Percentiles rank a stretch among this genome's conserved stretches.
Conservation (phyloP, 1,140 invertebrate genomes). For the Idris sp. region DNA sequence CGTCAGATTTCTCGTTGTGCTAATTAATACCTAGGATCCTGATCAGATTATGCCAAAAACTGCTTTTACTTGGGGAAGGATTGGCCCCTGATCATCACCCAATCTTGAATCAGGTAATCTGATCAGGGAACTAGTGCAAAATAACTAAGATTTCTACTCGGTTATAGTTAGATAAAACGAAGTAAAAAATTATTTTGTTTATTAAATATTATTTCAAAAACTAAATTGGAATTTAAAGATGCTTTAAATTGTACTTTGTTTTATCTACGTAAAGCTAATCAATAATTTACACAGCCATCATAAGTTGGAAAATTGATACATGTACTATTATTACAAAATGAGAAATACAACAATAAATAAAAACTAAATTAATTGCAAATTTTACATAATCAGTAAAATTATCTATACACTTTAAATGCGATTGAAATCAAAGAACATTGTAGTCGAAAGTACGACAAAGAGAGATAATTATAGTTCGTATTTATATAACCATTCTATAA, state of each 20-base stretch:
- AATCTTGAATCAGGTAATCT: conserved; percentile 6
- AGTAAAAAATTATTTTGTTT: no score
- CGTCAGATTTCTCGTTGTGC: conserved; percentile 39
- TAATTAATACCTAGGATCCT: conserved; percentile 35
- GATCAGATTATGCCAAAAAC: conserved; percentile 14
- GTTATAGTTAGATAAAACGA: conserved; percentile 11
- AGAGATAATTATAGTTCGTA: conserved; percentile 11
- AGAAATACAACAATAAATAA: no score
- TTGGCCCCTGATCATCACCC: conserved; percentile 5
- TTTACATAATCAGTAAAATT: no score
- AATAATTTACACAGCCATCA: no score
- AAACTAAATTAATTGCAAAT: no score
- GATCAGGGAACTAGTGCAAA: conserved; percentile 32
- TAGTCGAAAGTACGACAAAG: background rate
- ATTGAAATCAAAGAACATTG: background rate
- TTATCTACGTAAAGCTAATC: no score
- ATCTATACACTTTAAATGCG: no score
- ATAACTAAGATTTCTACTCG: conserved; percentile 28
- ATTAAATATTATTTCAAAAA: no score
- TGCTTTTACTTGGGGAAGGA: background rate
- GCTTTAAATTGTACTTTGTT: background rate
- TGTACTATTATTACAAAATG: no score
- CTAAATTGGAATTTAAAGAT: no score
- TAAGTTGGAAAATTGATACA: no score
- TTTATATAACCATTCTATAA: conserved; percentile 11